Conservation (phyloP, 2,113 vertebrate genomes). For the Taurulus bubalis region DNA sequence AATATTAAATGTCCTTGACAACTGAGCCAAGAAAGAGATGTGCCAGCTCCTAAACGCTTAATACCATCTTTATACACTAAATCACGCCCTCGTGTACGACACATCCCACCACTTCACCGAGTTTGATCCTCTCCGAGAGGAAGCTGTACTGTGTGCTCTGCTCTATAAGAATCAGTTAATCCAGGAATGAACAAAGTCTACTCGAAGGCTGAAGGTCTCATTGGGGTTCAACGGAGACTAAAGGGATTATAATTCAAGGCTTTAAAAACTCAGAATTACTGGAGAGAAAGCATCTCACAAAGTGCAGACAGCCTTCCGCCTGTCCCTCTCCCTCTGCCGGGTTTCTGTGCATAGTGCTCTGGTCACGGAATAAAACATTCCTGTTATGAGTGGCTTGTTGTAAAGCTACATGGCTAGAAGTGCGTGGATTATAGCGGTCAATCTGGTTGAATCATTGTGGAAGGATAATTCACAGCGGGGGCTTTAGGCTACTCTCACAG, state of each 20-base stretch:
- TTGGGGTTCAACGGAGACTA: constrained; percentile 43
- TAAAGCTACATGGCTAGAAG: constrained; percentile 66
- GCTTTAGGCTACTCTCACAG: constrained; percentile 9
- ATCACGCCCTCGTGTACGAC: constrained; percentile 1
- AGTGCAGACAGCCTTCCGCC: constrained; percentile 32
- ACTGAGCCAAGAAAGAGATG: constrained; percentile 19
- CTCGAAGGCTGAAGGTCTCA: constrained; percentile 25
- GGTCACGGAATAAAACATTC: constrained; percentile 33
- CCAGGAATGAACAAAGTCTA: constrained; percentile 52
- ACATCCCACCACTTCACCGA: constrained; percentile 11
- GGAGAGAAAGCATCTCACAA: constrained; percentile 30
- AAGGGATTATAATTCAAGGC: constrained; percentile 38
- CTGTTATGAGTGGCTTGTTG: constrained; percentile 16
- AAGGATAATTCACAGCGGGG: constrained; percentile 12
- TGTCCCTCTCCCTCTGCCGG: constrained; percentile 2
- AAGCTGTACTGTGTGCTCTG: constrained; percentile 20
- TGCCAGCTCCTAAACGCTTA: constrained; percentile 28
- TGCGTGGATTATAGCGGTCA: constrained; percentile 57
- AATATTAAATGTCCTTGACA: constrained; percentile 29
- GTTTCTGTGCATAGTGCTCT: constrained; percentile 70
- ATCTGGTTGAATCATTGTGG: constrained; percentile 19
- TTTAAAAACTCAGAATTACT: constrained; percentile 32
- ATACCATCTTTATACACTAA: constrained; percentile 33
- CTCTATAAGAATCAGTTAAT: constrained; percentile 42
- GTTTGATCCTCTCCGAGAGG: constrained; percentile 36